Base-by-base conservation (phyloP, 2,113 vertebrate genomes). In the Eretmochelys imbricata region DNA sequence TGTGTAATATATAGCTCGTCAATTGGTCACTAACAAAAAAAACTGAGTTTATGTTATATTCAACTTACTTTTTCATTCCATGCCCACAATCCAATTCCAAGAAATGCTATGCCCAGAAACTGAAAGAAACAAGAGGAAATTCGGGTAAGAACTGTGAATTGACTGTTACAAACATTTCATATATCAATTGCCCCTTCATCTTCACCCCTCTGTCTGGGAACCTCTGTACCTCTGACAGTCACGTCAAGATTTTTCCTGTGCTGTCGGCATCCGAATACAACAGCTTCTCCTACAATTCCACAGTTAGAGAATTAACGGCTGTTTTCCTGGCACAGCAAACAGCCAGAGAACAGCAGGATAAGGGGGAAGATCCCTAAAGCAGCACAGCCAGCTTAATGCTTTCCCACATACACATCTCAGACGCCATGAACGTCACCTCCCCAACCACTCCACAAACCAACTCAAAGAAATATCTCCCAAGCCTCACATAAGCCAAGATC, bases 51-150 rank as follows among this genome's bases (percentile, higher is more conserved):
- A 31, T 78, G 29, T 24, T 84, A 81, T 20, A 59, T 72, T 82
- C 75, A 87, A 97, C 98, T 98, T 97, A 99, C 99, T 98, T 99
- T 99, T 98, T 99, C 99, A 99, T 99, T 99, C 99, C 99, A 99
- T 22, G 99, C 99, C 99, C 99, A 99, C 87, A 99, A 97, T 97
- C 99, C 99, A 92, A 99, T 99, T 82, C 98, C 99, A 84, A 99
- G 99, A 96, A 99, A 99, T 20, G 99, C 98, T 98, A 99, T 99
- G 85, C 99, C 99, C 98, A 99, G 98, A 97, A 99, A 98, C 99
- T 99, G 98, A 84, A 99, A 98, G 50, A 94, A n/a, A 89, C 80
- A 31, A 84, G 79, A 53, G 51, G 29, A 42, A 5, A 75, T 87
- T 42, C 82, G 19, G 75, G 2, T n/a, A 90, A 25, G 4, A 96